Conservation (phyloP, 2,888 invertebrate genomes). For the Diadromus collaris region DNA sequence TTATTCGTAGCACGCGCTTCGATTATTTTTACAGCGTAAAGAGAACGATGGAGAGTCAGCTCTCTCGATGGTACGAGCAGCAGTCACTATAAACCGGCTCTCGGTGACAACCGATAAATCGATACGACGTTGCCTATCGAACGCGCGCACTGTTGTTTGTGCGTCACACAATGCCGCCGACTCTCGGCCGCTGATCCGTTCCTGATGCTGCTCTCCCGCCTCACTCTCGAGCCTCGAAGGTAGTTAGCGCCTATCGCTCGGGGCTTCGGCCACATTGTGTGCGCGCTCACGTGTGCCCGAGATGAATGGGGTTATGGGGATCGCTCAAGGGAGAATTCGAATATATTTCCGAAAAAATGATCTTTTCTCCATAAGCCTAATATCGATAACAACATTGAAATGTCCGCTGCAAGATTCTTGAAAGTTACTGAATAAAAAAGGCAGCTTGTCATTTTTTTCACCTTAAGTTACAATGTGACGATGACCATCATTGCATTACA, state of each 20-base stretch:
- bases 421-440: too few relatives aligned
- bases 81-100: conserved; percentile 33
- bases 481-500: too few relatives aligned
- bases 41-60: conserved; percentile 16
- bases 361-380: too few relatives aligned
- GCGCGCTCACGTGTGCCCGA: background rate
- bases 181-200: conserved; percentile 4
- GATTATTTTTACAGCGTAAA: conserved; percentile 30
- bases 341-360: too few relatives aligned
- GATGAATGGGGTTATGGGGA: background rate
- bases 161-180: conserved; percentile 59
- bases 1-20: conserved; percentile 46
- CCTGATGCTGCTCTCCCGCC: conserved; percentile 9
- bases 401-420: too few relatives aligned
- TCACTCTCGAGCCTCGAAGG: conserved; percentile 49
- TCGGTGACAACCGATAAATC: conserved; percentile 58
- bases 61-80: conserved; percentile 4
- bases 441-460: too few relatives aligned
- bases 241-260: conserved; percentile 62
- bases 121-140: conserved; percentile 46
- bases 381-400: too few relatives aligned
- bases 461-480: too few relatives aligned
- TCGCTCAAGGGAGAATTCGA: too few relatives aligned
- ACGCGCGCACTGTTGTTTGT: conserved; percentile 45
- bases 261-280: conserved; percentile 30